These are phyloP conservation scores for Dolomedes plantarius DNA, from an alignment of 2,888 invertebrate genomes.

Conservation along the genomic window DNA sequence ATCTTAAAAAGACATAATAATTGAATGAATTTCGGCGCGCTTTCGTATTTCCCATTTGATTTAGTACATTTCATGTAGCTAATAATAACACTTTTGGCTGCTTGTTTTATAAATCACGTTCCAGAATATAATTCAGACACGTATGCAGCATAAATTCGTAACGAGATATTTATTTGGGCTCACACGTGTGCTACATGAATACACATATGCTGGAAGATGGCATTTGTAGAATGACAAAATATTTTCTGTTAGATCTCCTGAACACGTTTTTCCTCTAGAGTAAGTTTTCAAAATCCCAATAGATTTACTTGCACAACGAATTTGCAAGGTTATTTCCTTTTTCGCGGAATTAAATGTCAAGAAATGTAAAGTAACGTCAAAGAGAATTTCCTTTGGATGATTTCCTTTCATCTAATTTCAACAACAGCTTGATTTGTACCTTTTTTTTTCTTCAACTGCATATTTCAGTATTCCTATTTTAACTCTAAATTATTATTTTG, in stretches of 20 bases:
- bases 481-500: no score
- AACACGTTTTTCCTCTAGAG: neutral
- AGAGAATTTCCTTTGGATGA: neutral
- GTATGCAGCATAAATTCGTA: slow-evolving; percentile 1
- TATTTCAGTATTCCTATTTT: no score
- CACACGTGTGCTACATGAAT: neutral
- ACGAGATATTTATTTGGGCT: neutral
- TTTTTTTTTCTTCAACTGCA: no score
- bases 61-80: no score
- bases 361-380: neutral
- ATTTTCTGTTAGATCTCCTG: neutral
- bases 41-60: no score
- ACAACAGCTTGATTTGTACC: no score
- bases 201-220: neutral
- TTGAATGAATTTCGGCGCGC: no score
- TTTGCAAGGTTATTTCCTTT: neutral
- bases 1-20: no score
- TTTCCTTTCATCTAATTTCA: no score
- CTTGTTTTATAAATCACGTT: neutral
- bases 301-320: neutral
- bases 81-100: no score
- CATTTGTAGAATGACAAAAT: neutral
- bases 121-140: neutral
- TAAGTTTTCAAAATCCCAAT: neutral
- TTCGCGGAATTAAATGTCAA: neutral